Conservation (phyloP, 2,888 invertebrate species). For the Clanis bilineata region DNA sequence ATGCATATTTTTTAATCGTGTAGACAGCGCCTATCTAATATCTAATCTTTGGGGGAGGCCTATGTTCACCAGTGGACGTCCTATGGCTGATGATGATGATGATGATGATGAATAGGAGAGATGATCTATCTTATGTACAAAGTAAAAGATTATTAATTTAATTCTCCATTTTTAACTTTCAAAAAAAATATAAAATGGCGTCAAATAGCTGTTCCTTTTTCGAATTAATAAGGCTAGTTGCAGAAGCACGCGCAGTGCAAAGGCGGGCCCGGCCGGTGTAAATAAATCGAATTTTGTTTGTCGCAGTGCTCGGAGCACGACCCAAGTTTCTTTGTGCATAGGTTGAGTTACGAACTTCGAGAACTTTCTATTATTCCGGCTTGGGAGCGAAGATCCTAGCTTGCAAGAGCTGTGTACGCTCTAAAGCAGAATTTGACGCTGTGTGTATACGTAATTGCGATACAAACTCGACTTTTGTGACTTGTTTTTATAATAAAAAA, state of each 20-base stretch:
- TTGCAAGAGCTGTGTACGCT: conserved; percentile 10
- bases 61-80: no score
- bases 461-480: neutral
- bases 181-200: neutral
- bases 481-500: neutral
- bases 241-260: neutral
- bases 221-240: conserved; percentile 1
- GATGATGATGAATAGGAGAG: no score
- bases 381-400: conserved; percentile 22
- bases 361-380: conserved; percentile 33
- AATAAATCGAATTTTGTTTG: conserved; percentile 51
- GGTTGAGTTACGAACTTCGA: conserved; percentile 29
- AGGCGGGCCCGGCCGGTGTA: conserved; percentile 24
- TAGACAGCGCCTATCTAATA: no score
- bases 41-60: no score
- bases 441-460: conserved; percentile 10
- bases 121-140: no score
- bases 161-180: no score
- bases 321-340: conserved; percentile 36
- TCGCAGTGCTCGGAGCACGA: conserved; percentile 26
- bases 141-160: no score
- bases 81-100: no score
- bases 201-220: neutral
- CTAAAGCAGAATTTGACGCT: neutral
- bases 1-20: no score